Base-by-base conservation (phyloP, 2,797 vertebrate genomes). In the Moxostoma hubbsi region DNA sequence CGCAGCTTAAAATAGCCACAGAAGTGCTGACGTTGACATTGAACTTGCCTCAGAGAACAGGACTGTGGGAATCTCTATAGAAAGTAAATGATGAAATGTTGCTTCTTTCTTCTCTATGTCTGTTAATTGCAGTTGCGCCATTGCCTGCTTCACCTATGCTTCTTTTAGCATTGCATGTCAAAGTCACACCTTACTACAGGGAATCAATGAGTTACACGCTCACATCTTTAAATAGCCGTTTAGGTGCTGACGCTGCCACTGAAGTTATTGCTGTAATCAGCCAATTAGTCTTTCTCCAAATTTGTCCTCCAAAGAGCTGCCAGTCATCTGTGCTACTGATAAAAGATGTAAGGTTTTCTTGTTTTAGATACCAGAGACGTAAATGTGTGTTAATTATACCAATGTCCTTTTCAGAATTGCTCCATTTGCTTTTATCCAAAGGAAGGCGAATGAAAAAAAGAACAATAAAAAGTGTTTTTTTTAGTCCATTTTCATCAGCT, bases 1-100 rank as follows among this genome's bases (percentile, higher is more conserved):
- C 13, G 0, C 9, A 59, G 81, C 90, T 90, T 91, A 89, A 94
- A 92, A 93, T 94, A 92, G 87, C 88, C 61, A 79, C 83, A 65
- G 80, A 82, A 80, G 57, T 83, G 88, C 87, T 91, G 91, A 92
- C 88, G 91, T 89, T 78, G 89, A 83, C 73, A 87, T 90, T 78
- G 62, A 92, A 89, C 77, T 36, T 36, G 36, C 50, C 7, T 5
- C 68, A 70, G 49, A 71, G 57, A 43, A 15, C 9, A 59, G 43
- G 50, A 49, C 18, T 45, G 46, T 61, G 47, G 49, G 55, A 43
- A 69, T 51, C 75, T 65, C 53, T 55, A 9, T 61, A 66, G 69
- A 13, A 79, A 50, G 73, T 47, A 6, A 10, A 71, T 50, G 50
- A 55, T 6, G 18, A 45, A 59, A 59, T 36, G 18, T 9, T 4